Percentiles rank a stretch among this genome's conserved stretches.
Conservation (phyloP, 2,113 vertebrate species). For the Hemicordylus capensis region DNA sequence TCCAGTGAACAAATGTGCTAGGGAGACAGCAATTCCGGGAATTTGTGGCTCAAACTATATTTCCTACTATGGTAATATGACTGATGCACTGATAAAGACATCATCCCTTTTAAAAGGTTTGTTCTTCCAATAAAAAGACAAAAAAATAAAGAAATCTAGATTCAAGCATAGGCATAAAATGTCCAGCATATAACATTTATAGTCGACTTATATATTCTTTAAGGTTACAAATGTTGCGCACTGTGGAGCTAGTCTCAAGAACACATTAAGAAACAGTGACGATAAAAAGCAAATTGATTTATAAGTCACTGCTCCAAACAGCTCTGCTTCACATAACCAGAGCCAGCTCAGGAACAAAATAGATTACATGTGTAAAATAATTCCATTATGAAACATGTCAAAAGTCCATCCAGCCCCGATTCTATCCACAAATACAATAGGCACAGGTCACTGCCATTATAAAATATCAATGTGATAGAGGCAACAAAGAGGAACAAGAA, state of each 20-base stretch:
- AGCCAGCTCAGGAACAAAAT: conserved; percentile 40
- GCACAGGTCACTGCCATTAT: conserved; percentile 40
- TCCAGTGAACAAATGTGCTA: conserved; percentile 42
- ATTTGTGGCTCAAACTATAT: conserved; percentile 41
- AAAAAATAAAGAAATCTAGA: conserved; percentile 22
- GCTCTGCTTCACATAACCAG: not conserved
- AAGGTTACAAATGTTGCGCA: not conserved
- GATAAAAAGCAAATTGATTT: conserved; percentile 13
- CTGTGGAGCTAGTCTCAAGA: conserved; percentile 12
- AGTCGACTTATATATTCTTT: not conserved
- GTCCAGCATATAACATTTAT: not conserved
- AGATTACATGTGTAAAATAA: conserved; percentile 45
- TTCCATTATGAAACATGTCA: not conserved
- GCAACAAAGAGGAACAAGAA: not conserved
- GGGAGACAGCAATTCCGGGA: conserved; percentile 69
- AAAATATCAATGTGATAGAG: not conserved
- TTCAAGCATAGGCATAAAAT: not conserved
- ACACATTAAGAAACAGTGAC: conserved; percentile 17
- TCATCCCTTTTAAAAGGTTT: conserved; percentile 29
- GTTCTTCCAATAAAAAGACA: conserved; percentile 27
- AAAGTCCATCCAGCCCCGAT: not conserved
- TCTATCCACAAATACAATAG: conserved; percentile 42
- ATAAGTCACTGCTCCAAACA: not conserved
- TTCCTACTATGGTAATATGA: conserved; percentile 67
- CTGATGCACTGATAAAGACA: conserved; percentile 61